Base-by-base conservation (phyloP, 35 echinoderm and acorn worm species). In the Patiria miniata region DNA sequence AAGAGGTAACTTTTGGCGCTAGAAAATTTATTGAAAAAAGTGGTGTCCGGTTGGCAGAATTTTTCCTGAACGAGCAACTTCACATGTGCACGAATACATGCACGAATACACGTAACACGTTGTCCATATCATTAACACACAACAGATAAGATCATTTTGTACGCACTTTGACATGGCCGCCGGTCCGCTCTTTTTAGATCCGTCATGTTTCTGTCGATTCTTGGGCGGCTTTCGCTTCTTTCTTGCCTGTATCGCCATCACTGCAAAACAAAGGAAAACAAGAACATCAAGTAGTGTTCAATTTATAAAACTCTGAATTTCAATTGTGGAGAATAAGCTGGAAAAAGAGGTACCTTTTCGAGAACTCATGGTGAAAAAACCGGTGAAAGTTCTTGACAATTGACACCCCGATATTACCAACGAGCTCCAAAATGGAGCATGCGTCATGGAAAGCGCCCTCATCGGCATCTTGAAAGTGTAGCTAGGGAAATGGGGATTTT, bases 181-280 rank as follows among this genome's bases (percentile, higher is more conserved):
- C 68, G 83, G 59, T 61, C 68, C 68, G 23, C 68, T 86, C 39
- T 76, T 59, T 76, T 68, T 68, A 57, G 44, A 19, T 19, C 81
- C 30, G 58, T 86, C 83, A 42, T 40, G 39, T 33, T 76, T 86
- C 23, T 73, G 65, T 15, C 83, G 83, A 86, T 86, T 59, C 58
- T 86, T 86, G 21, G 83, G 55, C 36, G 83, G 83, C 58, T 86
- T 86, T 68, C 83, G 83, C 28, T 86, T 86, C 83, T 86, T 86
- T 38, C 83, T 86, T 58, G 83, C 83, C 36, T 86, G 83, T 6
- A 86, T 86, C 6, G 83, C 83, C 83, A 86, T 86, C 29, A 86
- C 83, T 86, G 61, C 26, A 19, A 32, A 73, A 68, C n/a, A 69
- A 33, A 77, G 22, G 42, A 5, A 0, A 68, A 37, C 29, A 18